Evolutionary conservation across 1,140 invertebrate species (phyloP).

Genomic region (Aphaenogaster rudis): DNA sequence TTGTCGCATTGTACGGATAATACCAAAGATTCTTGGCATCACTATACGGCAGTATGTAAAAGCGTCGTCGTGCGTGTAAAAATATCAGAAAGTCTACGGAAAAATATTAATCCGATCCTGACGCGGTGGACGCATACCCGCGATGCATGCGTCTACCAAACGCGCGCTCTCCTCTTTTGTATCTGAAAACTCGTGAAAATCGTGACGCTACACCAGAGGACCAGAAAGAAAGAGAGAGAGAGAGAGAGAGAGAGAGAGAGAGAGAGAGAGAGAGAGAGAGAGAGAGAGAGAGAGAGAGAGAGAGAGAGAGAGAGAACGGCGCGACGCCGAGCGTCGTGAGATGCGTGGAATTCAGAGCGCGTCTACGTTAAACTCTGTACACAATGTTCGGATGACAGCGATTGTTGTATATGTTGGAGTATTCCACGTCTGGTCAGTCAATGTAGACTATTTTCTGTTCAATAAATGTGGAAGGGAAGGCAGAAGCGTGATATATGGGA

Average conservation of each 20-base stretch:
- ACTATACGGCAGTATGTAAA: not conserved
- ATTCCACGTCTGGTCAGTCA: not conserved
- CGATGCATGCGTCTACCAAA: not conserved
- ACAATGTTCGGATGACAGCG: conserved; percentile 36
- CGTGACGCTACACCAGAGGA: conserved; percentile 6
- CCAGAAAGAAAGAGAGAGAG: not conserved
- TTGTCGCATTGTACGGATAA: not conserved
- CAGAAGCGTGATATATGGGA: not conserved
- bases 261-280: too few species aligned
- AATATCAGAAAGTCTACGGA: not conserved
- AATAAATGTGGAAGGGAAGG: not conserved
- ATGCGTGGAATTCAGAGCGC: conserved; percentile 26
- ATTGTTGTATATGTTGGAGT: not conserved
- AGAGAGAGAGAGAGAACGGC: not conserved
- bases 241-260: not conserved
- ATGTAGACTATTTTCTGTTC: not conserved
- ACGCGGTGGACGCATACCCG: not conserved
- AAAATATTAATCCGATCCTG: conserved; percentile 34
- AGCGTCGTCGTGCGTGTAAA: not conserved
- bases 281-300: not conserved
- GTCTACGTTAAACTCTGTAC: conserved; percentile 22
- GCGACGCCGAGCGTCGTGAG: conserved; percentile 8
- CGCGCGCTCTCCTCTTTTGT: not conserved
- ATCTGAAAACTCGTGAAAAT: conserved; percentile 37
- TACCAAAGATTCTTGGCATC: not conserved